Evolutionary conservation across 2,888 invertebrate genomes (phyloP), one percentile per base, ranked within the genome.

Genomic region (Cataglyphis rosenhaueri): DNA sequence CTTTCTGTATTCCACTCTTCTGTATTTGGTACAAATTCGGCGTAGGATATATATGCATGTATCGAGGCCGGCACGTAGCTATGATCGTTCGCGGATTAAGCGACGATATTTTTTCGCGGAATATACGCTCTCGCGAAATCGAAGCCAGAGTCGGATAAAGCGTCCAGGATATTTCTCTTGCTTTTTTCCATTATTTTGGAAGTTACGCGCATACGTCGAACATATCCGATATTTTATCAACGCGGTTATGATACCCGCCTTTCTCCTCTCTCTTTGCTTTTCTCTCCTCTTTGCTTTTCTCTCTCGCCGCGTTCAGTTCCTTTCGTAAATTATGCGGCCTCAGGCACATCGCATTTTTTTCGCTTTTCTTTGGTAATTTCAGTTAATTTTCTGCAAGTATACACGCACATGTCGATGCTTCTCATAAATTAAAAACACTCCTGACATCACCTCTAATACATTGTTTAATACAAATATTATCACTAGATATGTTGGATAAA

Each of bases 141-240:
- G 84, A 74, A 66, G 64, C 84, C 84, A 65, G 76, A 84, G 79
- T 86, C 85, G 88, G 88, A 90, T 88, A 88, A 90, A 86, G 87
- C 86, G 81, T 61, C 64, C 84, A 70, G 83, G 83, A 88, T 89
- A 90, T 84, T 84, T 85, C 88, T 83, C 87, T 84, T 75, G 74
- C 73, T 85, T 88, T 89, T 88, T 89, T 87, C 52, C 90, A 89
- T 90, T 90, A 86, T 89, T 90, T 89, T 86, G 66, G 52, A 86
- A 84, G 86, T 86, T 84, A 66, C 79, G 73, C 82, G 87, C 84
- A 88, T 86, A 87, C 88, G 87, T 87, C 87, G 82, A 84, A 84
- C 81, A 81, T 85, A 86, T 86, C 85, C 87, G 86, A 88, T 86
- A 87, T 85, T 91, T 91, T 87, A 91, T 90, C 89, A 87, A 85